Evolutionary conservation across 1,140 invertebrate species (phyloP).

Genomic region (Polypedilum vanderplanki): DNA sequence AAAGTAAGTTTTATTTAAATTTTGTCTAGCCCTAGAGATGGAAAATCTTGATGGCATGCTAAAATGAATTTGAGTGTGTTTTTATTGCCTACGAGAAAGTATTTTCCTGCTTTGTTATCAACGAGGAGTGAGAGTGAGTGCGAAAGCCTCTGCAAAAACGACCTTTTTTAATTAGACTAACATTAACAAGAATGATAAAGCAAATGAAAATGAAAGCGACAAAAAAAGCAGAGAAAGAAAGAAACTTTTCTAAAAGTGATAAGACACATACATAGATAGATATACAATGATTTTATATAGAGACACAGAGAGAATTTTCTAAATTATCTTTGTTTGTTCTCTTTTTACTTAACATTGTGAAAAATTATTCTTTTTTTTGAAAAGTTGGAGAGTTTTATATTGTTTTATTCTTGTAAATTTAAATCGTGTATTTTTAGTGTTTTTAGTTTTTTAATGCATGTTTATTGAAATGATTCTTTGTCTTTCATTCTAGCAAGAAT

Average conservation of each 20-base stretch:
- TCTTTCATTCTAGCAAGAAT: no score
- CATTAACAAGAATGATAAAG: neutral
- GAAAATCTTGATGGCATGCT: neutral
- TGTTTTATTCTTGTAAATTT: no score
- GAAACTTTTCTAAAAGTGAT: neutral
- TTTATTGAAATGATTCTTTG: no score
- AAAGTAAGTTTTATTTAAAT: conserved; percentile 48
- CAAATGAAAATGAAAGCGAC: conserved; percentile 21
- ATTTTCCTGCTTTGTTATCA: neutral
- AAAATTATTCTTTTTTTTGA: no score
- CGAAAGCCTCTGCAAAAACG: neutral
- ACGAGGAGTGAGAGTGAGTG: neutral
- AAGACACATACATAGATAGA: neutral
- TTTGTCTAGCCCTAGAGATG: neutral
- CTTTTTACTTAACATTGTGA: no score
- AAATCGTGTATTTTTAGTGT: no score
- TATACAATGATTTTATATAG: no score
- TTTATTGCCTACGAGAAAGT: neutral
- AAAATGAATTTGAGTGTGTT: neutral
- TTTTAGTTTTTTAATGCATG: no score
- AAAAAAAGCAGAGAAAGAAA: neutral
- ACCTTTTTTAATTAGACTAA: conserved; percentile 27
- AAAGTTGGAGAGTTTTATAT: no score
- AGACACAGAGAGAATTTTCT: no score
- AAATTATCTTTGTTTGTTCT: no score